Base-by-base conservation (phyloP, 2,797 vertebrate genomes). In the Diglossa cyanea region DNA sequence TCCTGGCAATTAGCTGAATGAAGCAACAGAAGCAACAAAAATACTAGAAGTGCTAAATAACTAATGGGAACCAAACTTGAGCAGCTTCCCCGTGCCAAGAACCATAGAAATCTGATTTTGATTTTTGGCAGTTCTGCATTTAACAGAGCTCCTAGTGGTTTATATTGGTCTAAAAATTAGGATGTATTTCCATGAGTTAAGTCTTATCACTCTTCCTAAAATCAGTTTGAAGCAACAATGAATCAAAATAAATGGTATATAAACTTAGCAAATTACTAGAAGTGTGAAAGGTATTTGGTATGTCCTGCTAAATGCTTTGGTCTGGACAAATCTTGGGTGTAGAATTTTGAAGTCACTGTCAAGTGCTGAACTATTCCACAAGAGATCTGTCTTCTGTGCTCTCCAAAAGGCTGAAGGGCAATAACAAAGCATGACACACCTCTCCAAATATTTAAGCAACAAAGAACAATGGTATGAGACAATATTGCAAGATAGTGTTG, bases 361-460 rank as follows among this genome's bases (percentile, higher is more conserved):
- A 91, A 39, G 60, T 24, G 39, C 51, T 82, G 48, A 90, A 67
- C 47, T 83, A 12, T 67, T 78, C 54, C 40, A 47, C 31, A 20
- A 58, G 24, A 86, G 67, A 75, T 72, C 37, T 87, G 65, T 68
- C 31, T 70, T 71, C 45, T 45, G 26, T 33, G 17, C 21, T 35
- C 31, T 91, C 61, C 55, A 84, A 78, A 81, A 90, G 37, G 58
- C 72, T 91, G 68, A 89, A 83, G 79, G 72, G 35, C 61, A 71
- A 45, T 91, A 90, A 83, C 85, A 89, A 90, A 88, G 63, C 67
- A 75, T 37, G 78, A 93, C 17, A 18, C 51, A 73, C 68, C 78
- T 86, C 88, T 91, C 66, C 68, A 95, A 92, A 88, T 92, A 97
- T 81, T 96, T 91, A 90, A 93, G 85, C 86, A 94, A 89, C 73